Conservation (phyloP, 2,888 invertebrate genomes). For the Synergus japonicus region DNA sequence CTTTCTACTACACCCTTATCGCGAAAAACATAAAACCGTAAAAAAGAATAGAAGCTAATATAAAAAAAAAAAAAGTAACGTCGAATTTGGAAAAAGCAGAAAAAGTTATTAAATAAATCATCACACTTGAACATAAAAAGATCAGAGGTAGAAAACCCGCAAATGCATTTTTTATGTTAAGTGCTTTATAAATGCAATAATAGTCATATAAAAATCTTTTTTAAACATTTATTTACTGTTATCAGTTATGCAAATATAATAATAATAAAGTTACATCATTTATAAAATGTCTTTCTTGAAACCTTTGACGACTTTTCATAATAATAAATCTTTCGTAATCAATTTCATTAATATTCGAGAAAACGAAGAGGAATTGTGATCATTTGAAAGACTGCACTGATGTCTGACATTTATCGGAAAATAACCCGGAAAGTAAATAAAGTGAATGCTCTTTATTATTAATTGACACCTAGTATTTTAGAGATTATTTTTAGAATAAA, state of each 20-base stretch:
- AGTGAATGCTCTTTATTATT: not conserved
- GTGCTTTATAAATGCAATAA: not conserved
- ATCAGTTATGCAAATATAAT: not conserved
- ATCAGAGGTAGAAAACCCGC: no score
- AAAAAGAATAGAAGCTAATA: not conserved
- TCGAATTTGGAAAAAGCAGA: no score
- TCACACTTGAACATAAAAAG: no score
- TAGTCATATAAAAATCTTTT: not conserved
- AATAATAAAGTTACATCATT: not conserved
- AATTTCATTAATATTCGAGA: not conserved
- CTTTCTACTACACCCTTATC: constrained; percentile 31
- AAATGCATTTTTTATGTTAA: not conserved
- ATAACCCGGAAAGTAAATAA: constrained; percentile 7
- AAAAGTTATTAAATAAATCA: not conserved
- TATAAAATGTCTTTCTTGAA: not conserved
- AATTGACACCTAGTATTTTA: constrained; percentile 13
- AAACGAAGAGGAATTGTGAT: no score
- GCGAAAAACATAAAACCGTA: not conserved
- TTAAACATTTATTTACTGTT: not conserved
- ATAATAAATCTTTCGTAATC: not conserved
- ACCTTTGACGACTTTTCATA: not conserved
- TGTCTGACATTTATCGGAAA: not conserved
- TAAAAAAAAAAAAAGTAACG: not conserved
- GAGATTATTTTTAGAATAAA: not conserved
- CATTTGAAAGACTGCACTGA: not conserved